Conservation (phyloP, 2,113 vertebrate species). For the Okapia johnstoni region DNA sequence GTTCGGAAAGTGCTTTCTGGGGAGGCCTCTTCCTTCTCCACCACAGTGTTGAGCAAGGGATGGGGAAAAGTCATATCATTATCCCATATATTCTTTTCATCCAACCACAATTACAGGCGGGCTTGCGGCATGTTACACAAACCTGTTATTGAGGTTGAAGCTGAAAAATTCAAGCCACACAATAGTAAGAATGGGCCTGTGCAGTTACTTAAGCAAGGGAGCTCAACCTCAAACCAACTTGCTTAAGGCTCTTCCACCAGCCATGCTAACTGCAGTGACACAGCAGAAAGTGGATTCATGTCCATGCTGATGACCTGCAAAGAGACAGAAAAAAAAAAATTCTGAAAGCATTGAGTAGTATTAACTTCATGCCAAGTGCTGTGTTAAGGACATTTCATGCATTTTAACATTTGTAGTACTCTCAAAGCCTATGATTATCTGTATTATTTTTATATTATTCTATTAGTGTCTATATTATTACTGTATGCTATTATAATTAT, state of each 20-base stretch:
- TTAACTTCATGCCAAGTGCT: not conserved
- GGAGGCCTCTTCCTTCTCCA: not conserved
- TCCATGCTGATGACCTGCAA: not conserved
- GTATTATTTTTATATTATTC: not conserved
- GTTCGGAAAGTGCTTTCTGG: slow-evolving; percentile 9
- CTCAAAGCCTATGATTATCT: not conserved
- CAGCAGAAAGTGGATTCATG: not conserved
- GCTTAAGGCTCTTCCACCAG: not conserved
- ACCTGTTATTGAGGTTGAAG: slow-evolving; percentile 7
- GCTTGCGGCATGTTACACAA: not conserved
- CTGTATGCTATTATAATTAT: not conserved
- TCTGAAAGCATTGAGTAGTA: not conserved
- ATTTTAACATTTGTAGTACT: not conserved
- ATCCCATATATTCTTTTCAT: slow-evolving; percentile 39
- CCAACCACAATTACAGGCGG: slow-evolving; percentile 44
- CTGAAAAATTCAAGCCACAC: slow-evolving; percentile 25
- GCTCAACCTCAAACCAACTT: slow-evolving; percentile 20
- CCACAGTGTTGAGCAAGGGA: not conserved
- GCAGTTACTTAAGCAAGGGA: not conserved
- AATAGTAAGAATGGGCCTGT: slow-evolving; percentile 25
- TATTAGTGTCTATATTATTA: not conserved
- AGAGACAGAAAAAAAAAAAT: not conserved
- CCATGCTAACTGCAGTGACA: not conserved
- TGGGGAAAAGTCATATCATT: slow-evolving; percentile 19
- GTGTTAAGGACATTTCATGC: not conserved